Evolutionary conservation across 1,140 invertebrate species (phyloP), one percentile per base, ranked within the genome.

Genomic region (Drosophila ohnishii): DNA sequence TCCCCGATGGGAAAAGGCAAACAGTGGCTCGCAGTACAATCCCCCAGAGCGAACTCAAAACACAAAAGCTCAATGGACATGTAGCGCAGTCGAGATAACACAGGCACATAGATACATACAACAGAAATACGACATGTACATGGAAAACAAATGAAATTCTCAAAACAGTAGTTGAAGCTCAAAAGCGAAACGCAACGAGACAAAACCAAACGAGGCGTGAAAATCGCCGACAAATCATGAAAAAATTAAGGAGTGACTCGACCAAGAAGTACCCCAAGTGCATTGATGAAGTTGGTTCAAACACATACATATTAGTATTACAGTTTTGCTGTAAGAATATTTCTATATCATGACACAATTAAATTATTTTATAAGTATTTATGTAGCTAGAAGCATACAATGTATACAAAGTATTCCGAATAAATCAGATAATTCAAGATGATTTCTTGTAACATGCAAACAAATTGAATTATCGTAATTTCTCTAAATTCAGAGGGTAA

Each of bases 191-290:
- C 42, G 60, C 80, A 71, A 59, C 66, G 66, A 80, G 78, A 78
- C 74, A 64, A 78, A 81, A 64, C 69, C 69, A 85, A 85, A 88
- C 80, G 84, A 88, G 72, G 80, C 83, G 83, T 87, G 83, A 88
- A 87, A 87, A 87, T 87, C 80, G 75, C 84, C 86, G 83, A 74
- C 84, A 87, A 88, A 87, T 87, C 84, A 83, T 79, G 74, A 74
- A 75, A 58, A 70, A 66, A 32, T 9, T 1, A 61, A 34, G 30
- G 13, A 34, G 3, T 8, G 35, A 40, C 34, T 32, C 42, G 64
- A 50, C 44, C 6, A 1, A 14, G 8, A 32, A 11, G n/a, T 66
- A 66, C 44, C 28, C 22, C 13, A 11, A 51, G 16, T 34, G 13
- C 10, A 28, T 28, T 28, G 25, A 28, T 28, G 25, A 16, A 51